Evolutionary conservation across 2,888 invertebrate genomes (phyloP).

Genomic region (Lasioglossum oenotherae): DNA sequence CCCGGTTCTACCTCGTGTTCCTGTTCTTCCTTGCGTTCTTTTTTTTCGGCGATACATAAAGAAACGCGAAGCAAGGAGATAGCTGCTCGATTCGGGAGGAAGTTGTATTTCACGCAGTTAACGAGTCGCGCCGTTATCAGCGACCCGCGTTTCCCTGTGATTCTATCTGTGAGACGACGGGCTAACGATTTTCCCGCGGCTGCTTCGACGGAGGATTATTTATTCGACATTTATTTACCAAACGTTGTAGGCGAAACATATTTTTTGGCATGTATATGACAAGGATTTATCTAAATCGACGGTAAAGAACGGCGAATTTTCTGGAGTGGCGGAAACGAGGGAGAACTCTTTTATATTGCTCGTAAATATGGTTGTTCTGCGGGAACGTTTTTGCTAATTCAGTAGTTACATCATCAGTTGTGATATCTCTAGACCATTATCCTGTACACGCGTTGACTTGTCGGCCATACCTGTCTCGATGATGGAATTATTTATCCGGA

Average conservation of each 20-base stretch:
- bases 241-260: background rate
- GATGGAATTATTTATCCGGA: background rate
- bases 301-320: background rate
- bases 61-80: background rate
- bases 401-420: background rate
- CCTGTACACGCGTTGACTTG: background rate
- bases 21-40: background rate
- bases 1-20: background rate
- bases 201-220: background rate
- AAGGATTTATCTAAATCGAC: background rate
- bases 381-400: background rate
- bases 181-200: background rate
- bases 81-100: slow-evolving; percentile 55
- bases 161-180: slow-evolving; percentile 16
- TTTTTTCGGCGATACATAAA: slow-evolving; percentile 46
- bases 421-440: background rate
- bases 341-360: background rate
- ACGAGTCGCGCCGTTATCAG: slow-evolving; percentile 49
- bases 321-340: background rate
- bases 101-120: slow-evolving; percentile 64
- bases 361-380: background rate
- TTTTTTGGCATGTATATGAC: slow-evolving; percentile 1
- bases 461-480: background rate
- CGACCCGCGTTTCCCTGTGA: slow-evolving; percentile 11
- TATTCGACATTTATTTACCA: background rate